Conservation (phyloP, 1,140 invertebrate species). For the Drosophila bifasciata region DNA sequence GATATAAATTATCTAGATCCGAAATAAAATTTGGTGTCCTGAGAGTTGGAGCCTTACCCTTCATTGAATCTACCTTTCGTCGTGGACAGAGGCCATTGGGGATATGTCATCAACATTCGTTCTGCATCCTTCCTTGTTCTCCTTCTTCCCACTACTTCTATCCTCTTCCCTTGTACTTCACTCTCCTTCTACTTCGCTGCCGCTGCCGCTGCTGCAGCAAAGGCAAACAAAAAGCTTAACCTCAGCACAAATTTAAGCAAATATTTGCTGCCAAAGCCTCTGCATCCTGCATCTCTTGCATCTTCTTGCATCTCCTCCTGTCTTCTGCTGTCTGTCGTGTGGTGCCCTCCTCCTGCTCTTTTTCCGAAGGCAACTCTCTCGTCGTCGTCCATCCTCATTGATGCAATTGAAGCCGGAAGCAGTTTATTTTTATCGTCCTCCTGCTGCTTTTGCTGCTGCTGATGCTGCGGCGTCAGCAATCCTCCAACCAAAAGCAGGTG, state of each 20-base stretch:
- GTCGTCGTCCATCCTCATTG: conserved; percentile 38
- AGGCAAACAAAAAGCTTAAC: conserved; percentile 79
- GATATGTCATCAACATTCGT: conserved; percentile 62
- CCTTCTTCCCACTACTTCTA: not conserved
- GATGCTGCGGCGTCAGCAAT: conserved; percentile 69
- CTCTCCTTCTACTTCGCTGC: not conserved
- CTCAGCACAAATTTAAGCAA: conserved; percentile 83
- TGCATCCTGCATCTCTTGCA: conserved; percentile 9
- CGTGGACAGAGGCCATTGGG: conserved; percentile 49
- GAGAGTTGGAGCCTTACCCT: too few species aligned
- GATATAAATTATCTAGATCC: too few species aligned
- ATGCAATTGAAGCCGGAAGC: conserved; percentile 81
- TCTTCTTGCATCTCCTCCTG: not conserved
- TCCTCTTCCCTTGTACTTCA: not conserved
- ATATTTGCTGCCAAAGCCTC: conserved; percentile 62
- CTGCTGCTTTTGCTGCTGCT: not conserved
- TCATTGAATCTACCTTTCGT: too few species aligned
- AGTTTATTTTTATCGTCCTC: conserved; percentile 41
- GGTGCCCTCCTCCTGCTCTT: too few species aligned
- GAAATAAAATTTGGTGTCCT: too few species aligned
- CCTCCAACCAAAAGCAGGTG: conserved; percentile 60
- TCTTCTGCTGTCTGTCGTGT: not conserved
- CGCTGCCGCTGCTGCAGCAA: conserved; percentile 16
- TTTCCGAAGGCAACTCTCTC: conserved; percentile 22
- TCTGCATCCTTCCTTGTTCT: conserved; percentile 9